Base-by-base conservation (phyloP, 1,140 invertebrate genomes). In the Pseudomyrmex dendroicus region DNA sequence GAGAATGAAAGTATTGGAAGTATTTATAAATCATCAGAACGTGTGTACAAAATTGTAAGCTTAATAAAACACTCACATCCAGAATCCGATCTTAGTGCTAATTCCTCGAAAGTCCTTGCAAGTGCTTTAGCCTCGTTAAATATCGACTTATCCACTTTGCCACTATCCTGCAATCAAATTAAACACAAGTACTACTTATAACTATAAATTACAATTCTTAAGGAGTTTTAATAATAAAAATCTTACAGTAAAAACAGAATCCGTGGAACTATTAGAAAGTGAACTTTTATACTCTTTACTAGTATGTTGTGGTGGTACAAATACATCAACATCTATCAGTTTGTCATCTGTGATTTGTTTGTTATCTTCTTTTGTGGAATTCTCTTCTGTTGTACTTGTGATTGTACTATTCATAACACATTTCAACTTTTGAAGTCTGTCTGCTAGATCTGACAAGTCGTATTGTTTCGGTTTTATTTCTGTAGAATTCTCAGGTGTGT, bases 161-260 rank as follows among this genome's bases (percentile, higher is more conserved):
- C 70, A 52, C 76, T 74, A 25, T 88, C 76, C 90, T 91, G 73
- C 9, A 86, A 86, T 25, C 3, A 80, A 70, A 35, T n/a, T n/a
- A n/a, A n/a, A n/a, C n/a, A n/a, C n/a, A n/a, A n/a, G n/a, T n/a
- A n/a, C 22, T 50, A 12, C 50, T 12, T 48, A 10, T 12, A 63
- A 57, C 35, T 35, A 82, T 25, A 86, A 63, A 62, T 82, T 15
- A 35, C 35, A 35, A 35, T 35, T 35, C 4, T 35, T 1, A 35
- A 25, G 3, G 5, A 35, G 35, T 5, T 35, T 35, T 35, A 9
- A 54, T 63, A 64, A 70, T 59, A 66, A 15, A 64, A 68, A 70
- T 86, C 89, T 92, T 87, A 93, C 91, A 82, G 73, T 13, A 56
- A 92, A 93, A n/a, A 91, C 91, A 73, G 91, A 91, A 83, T 92